Conservation (phyloP, 2,888 invertebrate genomes). For the Lepeophtheirus nordmannii region DNA sequence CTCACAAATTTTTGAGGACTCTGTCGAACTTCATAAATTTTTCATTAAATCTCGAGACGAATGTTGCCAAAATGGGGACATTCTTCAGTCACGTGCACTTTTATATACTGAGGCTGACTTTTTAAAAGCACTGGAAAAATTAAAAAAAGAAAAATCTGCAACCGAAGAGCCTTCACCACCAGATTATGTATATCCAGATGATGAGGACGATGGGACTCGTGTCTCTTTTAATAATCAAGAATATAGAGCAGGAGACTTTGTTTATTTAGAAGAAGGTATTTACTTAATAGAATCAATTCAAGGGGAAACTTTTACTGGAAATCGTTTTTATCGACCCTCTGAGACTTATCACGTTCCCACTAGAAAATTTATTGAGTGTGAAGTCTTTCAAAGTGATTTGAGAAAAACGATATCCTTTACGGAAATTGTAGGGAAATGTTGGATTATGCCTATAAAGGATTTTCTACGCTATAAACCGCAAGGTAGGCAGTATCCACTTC, state of each 20-base stretch:
- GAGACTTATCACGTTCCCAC: conserved; percentile 92
- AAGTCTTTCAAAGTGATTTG: conserved; percentile 86
- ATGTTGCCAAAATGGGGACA: conserved; percentile 35
- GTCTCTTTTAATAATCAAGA: conserved; percentile 59
- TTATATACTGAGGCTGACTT: conserved; percentile 61
- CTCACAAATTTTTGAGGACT: conserved; percentile 88
- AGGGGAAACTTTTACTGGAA: conserved; percentile 54
- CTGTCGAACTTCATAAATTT: conserved; percentile 76
- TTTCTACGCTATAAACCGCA: conserved; percentile 78
- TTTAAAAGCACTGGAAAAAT: conserved; percentile 53
- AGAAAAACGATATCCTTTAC: conserved; percentile 67
- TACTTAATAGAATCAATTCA: conserved; percentile 65
- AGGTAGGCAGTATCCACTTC: conserved; percentile 31
- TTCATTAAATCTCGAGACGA: conserved; percentile 47
- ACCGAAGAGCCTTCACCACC: conserved; percentile 47
- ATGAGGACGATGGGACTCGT: conserved; percentile 46
- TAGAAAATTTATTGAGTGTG: conserved; percentile 85
- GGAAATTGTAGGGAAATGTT: conserved; percentile 71
- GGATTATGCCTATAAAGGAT: conserved; percentile 83
- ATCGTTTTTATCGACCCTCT: conserved; percentile 73
- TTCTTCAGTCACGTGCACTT: conserved; percentile 71
- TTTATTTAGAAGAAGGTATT: conserved; percentile 69
- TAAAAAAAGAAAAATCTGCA: conserved; percentile 56
- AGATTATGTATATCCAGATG: background rate
- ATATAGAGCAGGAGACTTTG: conserved; percentile 73